A percentile compares a stretch with the other conserved stretches of the same genome.
Evolutionary conservation across 2,113 vertebrate genomes (phyloP).

Genomic region (Bucco capensis): DNA sequence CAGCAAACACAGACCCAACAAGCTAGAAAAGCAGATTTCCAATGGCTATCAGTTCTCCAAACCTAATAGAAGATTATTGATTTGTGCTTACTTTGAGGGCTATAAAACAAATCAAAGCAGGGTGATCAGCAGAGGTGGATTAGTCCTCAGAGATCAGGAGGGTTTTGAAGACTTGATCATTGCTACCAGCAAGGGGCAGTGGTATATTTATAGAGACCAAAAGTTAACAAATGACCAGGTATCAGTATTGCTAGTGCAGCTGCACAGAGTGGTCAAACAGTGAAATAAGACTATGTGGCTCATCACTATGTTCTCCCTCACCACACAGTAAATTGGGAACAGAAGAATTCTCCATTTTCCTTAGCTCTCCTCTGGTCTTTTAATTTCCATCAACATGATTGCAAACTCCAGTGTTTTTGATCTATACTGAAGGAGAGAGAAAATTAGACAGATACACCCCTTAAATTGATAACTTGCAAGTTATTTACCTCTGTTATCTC

Average conservation of each 20-base stretch:
- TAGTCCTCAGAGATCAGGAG: neutral
- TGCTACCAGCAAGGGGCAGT: neutral
- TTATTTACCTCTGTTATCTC: conserved; percentile 26
- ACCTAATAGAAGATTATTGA: neutral
- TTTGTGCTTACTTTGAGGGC: neutral
- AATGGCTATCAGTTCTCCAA: neutral
- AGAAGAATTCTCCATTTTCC: neutral
- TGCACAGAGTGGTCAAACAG: neutral
- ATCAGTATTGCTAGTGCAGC: neutral
- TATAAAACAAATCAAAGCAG: neutral
- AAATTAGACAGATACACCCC: neutral
- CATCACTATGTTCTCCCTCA: neutral
- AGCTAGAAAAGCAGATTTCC: neutral
- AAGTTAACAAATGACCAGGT: neutral
- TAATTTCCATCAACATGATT: neutral
- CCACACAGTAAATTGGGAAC: neutral
- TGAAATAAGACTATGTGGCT: neutral
- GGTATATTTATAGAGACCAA: neutral
- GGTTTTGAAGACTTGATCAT: neutral
- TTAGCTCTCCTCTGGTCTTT: neutral
- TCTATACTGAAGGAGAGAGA: neutral
- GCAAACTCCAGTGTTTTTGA: neutral
- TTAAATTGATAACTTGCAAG: neutral
- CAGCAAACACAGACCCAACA: fast-evolving
- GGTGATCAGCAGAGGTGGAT: neutral